Conservation (phyloP, 37 sponge, comb jelly and placozoan genomes). For the Diacarnus erythraeanus region DNA sequence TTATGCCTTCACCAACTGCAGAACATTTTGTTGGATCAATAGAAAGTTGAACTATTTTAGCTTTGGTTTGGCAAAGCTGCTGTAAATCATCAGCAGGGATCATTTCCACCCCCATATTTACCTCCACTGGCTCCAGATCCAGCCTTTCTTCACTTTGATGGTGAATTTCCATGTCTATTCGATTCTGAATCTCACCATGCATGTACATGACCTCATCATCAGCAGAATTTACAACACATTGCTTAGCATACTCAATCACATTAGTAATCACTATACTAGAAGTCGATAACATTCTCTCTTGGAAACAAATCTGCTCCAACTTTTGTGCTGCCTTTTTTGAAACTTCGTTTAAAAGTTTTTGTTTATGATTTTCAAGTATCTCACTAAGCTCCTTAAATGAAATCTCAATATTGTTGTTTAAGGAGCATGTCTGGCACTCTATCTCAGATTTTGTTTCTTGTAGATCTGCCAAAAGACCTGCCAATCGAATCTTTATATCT, state of each 20-base stretch:
- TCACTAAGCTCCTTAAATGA: constrained; percentile 23
- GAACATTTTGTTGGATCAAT: neutral
- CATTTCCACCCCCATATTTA: neutral
- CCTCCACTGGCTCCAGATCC: constrained; percentile 7
- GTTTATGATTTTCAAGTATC: constrained; percentile 12
- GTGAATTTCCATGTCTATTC: neutral
- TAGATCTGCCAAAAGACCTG: neutral
- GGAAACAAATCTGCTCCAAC: neutral
- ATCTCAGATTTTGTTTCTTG: neutral
- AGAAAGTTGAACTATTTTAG: neutral
- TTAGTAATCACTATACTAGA: neutral
- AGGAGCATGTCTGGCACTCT: neutral
- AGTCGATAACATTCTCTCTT: neutral
- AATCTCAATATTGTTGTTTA: constrained; percentile 9
- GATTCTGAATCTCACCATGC: neutral
- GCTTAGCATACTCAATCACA: constrained; percentile 12
- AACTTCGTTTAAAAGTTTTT: constrained; percentile 11
- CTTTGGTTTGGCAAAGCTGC: neutral
- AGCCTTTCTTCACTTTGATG: neutral
- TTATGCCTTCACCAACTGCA: neutral
- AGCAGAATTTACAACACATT: neutral
- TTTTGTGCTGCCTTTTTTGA: neutral
- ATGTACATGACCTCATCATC: constrained; percentile 18
- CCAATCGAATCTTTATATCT: neutral
- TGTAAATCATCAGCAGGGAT: neutral